Percentiles rank a stretch among this genome's conserved stretches.
Evolutionary conservation across 2,888 invertebrate species (phyloP).

Genomic region (Caenorhabditis wallacei): DNA sequence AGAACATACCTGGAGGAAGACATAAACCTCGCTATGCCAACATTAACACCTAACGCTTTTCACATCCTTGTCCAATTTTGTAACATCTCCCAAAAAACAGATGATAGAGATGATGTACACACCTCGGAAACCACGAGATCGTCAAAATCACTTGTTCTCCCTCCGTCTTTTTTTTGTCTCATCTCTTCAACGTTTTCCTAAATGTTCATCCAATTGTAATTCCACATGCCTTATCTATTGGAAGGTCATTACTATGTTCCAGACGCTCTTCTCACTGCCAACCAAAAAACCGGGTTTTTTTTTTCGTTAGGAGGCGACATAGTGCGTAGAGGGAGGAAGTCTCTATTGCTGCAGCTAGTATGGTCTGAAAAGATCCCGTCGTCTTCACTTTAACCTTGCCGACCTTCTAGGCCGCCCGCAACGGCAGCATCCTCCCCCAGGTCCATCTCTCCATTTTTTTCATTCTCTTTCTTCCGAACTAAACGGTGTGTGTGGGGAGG

Average conservation of each 20-base stretch:
- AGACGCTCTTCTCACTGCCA: slow-evolving; percentile 63
- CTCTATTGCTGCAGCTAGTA: slow-evolving; percentile 58
- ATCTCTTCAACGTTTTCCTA: slow-evolving; percentile 33
- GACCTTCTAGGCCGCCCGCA: slow-evolving; percentile 58
- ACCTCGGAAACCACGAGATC: slow-evolving; percentile 58
- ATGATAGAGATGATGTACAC: slow-evolving; percentile 38
- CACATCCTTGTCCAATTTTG: slow-evolving; percentile 29
- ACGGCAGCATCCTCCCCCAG: slow-evolving; percentile 42
- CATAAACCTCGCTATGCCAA: slow-evolving; percentile 4
- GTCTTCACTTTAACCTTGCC: slow-evolving; percentile 63
- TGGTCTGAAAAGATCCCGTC: slow-evolving; percentile 64
- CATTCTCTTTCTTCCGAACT: slow-evolving; percentile 63
- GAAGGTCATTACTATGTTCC: slow-evolving; percentile 70
- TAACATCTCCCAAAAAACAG: slow-evolving; percentile 21
- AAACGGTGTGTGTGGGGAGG: slow-evolving; percentile 53
- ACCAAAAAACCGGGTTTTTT: slow-evolving; percentile 65
- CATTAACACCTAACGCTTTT: slow-evolving; percentile 7
- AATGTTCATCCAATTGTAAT: slow-evolving; percentile 65
- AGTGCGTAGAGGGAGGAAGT: slow-evolving; percentile 62
- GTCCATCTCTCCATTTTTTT: slow-evolving; percentile 44
- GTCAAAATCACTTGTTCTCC: slow-evolving; percentile 49
- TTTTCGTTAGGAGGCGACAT: slow-evolving; percentile 45
- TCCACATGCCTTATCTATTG: slow-evolving; percentile 64
- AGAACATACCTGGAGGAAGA: slow-evolving; percentile 30
- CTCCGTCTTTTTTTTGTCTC: slow-evolving; percentile 33